Base-by-base conservation (phyloP, 2,797 vertebrate genomes). In the Platalea minor region DNA sequence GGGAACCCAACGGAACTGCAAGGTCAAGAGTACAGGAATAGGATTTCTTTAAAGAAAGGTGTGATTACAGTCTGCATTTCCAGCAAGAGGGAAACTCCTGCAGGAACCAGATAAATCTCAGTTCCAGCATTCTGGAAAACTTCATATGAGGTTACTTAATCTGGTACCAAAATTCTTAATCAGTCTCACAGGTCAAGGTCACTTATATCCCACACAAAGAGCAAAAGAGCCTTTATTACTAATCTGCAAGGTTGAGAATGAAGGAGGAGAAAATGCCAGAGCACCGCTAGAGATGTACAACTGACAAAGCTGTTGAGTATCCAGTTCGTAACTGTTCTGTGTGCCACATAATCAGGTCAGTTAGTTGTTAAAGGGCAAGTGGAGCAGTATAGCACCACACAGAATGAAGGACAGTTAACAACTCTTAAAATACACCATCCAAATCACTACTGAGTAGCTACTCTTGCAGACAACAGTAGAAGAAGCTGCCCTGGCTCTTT, bases 241-340 rank as follows among this genome's bases (percentile, higher is more conserved):
- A 35, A 61, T 53, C 37, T 59, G 33, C 33, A 86, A 86, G n/a
- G 17, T 4, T 65, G 48, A 85, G 43, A 91, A 90, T 4, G 9
- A 67, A 93, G 64, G 46, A 56, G 21, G 13, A 48, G 3, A 53
- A 87, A 85, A 64, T 29, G 14, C 12, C 41, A 4, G 25, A 33
- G 18, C 74, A 67, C n/a, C 46, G 65, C 64, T 61, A 41, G 10
- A 84, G 54, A 78, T 9, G 23, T 39, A 68, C 37, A 64, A 43
- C 1, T 7, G 19, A 61, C 0, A 1, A 73, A 88, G 33, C 46
- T 19, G 13, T 24, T 0, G 0, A 84, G 41, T 56, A 48, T 10
- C 25, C 59, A 37, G 19, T 39, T 51, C 5, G 1, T 13, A 88
- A 15, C 29, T 91, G 14, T 41, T 57, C 60, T 83, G 23, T 48